Conservation (phyloP, 2,797 vertebrate species). For the Cyclura pinguis region DNA sequence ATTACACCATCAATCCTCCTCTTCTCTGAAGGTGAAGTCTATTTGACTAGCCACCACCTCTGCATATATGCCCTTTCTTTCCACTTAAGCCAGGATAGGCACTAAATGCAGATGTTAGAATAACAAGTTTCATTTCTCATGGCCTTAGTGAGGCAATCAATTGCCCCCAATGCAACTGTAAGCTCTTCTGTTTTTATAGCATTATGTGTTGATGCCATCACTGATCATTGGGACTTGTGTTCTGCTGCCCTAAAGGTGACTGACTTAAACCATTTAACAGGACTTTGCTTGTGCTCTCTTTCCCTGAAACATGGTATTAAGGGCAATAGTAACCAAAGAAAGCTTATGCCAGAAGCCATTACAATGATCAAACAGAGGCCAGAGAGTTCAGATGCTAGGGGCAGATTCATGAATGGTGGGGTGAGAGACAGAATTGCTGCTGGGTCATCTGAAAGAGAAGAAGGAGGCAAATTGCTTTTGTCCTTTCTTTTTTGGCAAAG, state of each 20-base stretch:
- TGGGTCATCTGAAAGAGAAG: conserved; percentile 54
- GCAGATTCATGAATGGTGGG: conserved; percentile 55
- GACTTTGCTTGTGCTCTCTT: conserved; percentile 54
- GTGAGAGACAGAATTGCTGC: conserved; percentile 42
- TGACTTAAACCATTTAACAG: conserved; percentile 51
- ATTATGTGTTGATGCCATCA: conserved; percentile 43
- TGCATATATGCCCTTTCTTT: conserved; percentile 52
- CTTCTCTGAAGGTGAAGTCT: conserved; percentile 53
- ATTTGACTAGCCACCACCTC: conserved; percentile 49
- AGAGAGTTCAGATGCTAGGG: conserved; percentile 36
- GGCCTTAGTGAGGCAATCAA: conserved; percentile 47
- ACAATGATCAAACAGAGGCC: conserved; percentile 53
- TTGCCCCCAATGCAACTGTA: not conserved
- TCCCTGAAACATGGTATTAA: conserved; percentile 33
- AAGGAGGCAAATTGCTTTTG: conserved; percentile 44
- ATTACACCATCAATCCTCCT: conserved; percentile 38
- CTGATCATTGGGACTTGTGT: conserved; percentile 34
- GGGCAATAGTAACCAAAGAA: conserved; percentile 51
- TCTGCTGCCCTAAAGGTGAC: conserved; percentile 48
- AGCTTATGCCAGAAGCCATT: conserved; percentile 34
- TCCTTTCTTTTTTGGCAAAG: conserved; percentile 10
- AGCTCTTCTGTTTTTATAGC: conserved; percentile 48
- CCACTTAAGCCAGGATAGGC: conserved; percentile 47
- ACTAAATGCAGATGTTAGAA: conserved; percentile 11
- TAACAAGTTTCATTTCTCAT: conserved; percentile 53